Conservation (phyloP, 2,113 vertebrate species). For the Burhinus bistriatus region DNA sequence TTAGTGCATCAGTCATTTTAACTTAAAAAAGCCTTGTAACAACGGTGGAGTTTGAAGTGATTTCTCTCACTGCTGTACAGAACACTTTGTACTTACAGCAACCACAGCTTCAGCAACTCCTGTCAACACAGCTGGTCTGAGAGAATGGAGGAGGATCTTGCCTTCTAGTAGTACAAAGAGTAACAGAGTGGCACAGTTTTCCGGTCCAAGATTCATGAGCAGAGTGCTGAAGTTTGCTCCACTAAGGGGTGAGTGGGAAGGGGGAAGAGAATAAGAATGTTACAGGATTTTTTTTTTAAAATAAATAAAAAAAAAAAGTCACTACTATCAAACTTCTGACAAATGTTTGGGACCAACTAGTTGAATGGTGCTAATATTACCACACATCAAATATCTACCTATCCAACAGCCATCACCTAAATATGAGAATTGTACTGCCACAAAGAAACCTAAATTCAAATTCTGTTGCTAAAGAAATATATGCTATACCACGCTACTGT, state of each 20-base stretch:
- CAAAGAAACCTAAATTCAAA: neutral
- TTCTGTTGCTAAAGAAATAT: neutral
- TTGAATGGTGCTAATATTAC: neutral
- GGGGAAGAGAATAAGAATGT: neutral
- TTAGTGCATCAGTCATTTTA: neutral
- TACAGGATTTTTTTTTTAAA: neutral
- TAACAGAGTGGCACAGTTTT: constrained; percentile 92
- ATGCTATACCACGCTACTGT: neutral
- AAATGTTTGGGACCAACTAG: neutral
- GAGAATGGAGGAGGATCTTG: constrained; percentile 96
- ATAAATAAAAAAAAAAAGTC: neutral
- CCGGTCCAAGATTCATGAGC: constrained; percentile 92
- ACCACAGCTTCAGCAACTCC: constrained; percentile 96
- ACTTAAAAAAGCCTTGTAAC: neutral
- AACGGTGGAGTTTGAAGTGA: neutral
- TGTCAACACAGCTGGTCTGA: constrained; percentile 94
- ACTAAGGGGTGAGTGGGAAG: constrained; percentile 62
- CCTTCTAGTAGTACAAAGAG: constrained; percentile 91
- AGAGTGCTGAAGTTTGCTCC: constrained; percentile 94
- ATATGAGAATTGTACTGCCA: neutral
- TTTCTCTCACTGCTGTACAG: neutral
- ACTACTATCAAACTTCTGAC: neutral
- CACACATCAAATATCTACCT: neutral
- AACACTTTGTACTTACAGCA: constrained; percentile 84
- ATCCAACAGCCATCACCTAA: neutral